A percentile compares a stretch with the other conserved stretches of the same genome.
phyloP scores from a whole-genome alignment of 2,113 vertebrate species.

The Neopipo cinnamomea region DNA sequence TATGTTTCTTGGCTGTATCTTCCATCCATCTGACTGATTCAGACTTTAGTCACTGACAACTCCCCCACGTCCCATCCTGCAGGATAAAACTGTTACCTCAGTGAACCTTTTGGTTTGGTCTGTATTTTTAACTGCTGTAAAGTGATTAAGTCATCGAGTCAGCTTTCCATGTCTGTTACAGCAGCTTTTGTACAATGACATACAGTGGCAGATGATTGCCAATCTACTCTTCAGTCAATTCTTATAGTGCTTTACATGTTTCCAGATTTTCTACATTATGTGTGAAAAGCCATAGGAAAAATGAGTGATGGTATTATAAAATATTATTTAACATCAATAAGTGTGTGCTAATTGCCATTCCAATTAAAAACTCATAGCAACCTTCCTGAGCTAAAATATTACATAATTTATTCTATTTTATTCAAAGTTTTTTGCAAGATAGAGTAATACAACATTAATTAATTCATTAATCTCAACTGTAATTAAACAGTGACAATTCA shows the following conservation, averaged over 20 bases:
- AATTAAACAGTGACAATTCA: slow-evolving; percentile 36
- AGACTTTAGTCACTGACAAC: background rate
- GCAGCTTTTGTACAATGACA: background rate
- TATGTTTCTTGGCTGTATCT: background rate
- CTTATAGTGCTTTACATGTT: background rate
- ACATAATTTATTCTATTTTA: slow-evolving; percentile 2
- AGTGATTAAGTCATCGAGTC: background rate
- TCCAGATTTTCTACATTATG: background rate
- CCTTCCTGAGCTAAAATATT: background rate
- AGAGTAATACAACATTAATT: slow-evolving; percentile 26
- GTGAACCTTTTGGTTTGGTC: background rate
- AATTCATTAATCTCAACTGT: slow-evolving; percentile 1
- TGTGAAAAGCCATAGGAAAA: background rate
- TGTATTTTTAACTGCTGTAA: background rate
- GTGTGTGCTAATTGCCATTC: background rate
- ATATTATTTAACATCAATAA: background rate
- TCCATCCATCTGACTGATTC: background rate
- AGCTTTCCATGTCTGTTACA: background rate
- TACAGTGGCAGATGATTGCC: background rate
- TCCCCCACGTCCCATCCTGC: background rate
- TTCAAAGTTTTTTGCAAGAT: slow-evolving; percentile 28
- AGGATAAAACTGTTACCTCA: background rate
- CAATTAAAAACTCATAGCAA: background rate
- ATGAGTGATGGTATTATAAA: background rate
- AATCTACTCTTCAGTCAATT: background rate